Percentiles rank a stretch among this genome's conserved stretches.
These are phyloP conservation scores for Brevimyrus niger DNA, from an alignment of 2,113 vertebrate genomes.

Conservation along the genomic window DNA sequence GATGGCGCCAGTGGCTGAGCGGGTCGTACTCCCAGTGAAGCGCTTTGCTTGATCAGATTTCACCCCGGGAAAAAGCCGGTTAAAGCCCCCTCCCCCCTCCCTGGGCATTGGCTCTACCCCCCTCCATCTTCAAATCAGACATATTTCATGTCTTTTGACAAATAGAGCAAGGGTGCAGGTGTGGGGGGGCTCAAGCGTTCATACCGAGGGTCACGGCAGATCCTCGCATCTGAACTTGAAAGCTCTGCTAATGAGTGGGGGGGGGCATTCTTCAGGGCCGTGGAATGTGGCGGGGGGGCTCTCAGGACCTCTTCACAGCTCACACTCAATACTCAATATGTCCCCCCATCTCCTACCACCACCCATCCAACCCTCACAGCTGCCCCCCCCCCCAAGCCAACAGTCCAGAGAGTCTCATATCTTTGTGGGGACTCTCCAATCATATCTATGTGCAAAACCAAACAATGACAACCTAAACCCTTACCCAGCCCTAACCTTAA, in stretches of 20 bases:
- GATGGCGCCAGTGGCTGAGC: neutral
- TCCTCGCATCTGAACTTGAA: neutral
- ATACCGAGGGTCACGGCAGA: neutral
- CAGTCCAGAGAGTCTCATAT: slow-evolving; percentile 36
- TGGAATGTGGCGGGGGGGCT: neutral
- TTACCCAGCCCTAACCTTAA: neutral
- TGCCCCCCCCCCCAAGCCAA: slow-evolving; percentile 45
- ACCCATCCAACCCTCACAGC: slow-evolving; percentile 12
- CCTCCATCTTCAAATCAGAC: neutral
- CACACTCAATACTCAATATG: slow-evolving; percentile 4
- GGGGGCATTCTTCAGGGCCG: neutral
- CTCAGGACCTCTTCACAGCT: slow-evolving; percentile 8
- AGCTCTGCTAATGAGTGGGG: neutral
- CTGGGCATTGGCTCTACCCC: neutral
- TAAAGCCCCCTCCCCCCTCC: neutral
- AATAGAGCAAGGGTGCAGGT: neutral
- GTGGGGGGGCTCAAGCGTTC: neutral
- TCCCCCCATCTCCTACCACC: neutral
- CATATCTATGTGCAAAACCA: neutral
- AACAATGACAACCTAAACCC: neutral
- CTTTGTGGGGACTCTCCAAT: neutral
- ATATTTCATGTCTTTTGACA: neutral
- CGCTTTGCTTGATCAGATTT: neutral
- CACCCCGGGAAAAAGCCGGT: neutral
- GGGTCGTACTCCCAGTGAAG: neutral